These are phyloP conservation scores for Montipora efflorescens DNA, from an alignment of 64 coral and sea anemone species.

Conservation along the genomic window DNA sequence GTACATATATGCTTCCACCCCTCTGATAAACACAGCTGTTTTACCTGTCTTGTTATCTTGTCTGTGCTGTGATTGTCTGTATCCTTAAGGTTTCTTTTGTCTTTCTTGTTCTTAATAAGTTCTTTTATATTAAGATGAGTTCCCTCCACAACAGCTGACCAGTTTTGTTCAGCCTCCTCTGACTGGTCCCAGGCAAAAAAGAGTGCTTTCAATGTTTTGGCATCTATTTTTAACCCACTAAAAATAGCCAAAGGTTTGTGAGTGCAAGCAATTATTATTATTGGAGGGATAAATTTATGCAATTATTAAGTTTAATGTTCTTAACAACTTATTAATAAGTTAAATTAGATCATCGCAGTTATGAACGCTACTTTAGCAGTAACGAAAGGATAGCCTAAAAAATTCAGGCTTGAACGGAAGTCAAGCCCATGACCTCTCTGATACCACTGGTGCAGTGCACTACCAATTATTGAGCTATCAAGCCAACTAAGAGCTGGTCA, in stretches of 20 bases:
- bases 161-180: constrained; percentile 58
- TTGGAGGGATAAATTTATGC: background rate
- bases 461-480: too few relatives aligned
- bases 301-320: too few relatives aligned
- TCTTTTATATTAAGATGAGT: constrained; percentile 10
- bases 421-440: too few relatives aligned
- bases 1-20: too few relatives aligned
- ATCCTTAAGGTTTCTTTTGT: background rate
- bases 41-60: background rate
- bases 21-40: background rate
- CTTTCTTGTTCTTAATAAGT: background rate
- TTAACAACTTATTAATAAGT: too few relatives aligned
- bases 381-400: too few relatives aligned
- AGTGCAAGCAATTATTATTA: background rate
- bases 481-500: too few relatives aligned
- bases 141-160: constrained; percentile 45
- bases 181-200: constrained; percentile 45
- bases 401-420: too few relatives aligned
- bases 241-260: too few relatives aligned
- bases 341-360: too few relatives aligned
- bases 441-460: too few relatives aligned
- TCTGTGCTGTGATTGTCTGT: background rate
- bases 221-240: constrained; percentile 20
- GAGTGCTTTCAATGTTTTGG: constrained; percentile 32
- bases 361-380: too few relatives aligned